Percentiles rank a stretch among this genome's conserved stretches.
phyloP scores from a whole-genome alignment of 2,113 vertebrate species.

The Lontra canadensis region DNA sequence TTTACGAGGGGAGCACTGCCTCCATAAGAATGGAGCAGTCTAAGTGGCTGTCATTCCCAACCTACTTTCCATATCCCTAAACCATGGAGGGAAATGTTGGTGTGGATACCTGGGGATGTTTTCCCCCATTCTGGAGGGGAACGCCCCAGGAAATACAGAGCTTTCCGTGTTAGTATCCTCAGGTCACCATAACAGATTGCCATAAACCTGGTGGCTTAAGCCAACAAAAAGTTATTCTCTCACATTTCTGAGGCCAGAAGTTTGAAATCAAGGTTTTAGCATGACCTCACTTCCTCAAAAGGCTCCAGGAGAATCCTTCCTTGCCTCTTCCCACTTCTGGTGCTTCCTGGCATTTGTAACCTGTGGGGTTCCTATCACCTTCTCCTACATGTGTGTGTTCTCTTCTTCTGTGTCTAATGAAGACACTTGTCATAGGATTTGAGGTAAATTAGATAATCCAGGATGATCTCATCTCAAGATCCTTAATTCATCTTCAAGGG shows the following conservation, averaged over 20 bases:
- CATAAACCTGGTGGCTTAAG: background rate
- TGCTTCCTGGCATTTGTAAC: background rate
- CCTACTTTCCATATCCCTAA: background rate
- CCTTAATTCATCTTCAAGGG: background rate
- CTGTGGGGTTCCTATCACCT: background rate
- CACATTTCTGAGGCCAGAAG: background rate
- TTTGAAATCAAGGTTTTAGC: background rate
- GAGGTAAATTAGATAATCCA: background rate
- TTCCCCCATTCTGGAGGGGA: background rate
- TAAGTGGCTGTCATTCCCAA: background rate
- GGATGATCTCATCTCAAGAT: slow-evolving; percentile 7
- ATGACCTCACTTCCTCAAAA: background rate
- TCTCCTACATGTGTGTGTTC: background rate
- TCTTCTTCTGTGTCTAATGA: background rate
- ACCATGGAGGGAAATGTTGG: background rate
- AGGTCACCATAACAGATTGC: background rate
- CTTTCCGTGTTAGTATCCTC: background rate
- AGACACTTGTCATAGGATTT: background rate
- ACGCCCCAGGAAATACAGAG: background rate
- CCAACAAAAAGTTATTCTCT: background rate
- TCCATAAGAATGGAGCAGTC: background rate
- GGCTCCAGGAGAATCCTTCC: background rate
- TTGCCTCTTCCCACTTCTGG: background rate
- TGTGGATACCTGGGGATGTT: background rate
- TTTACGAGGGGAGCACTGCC: background rate